Evolutionary conservation across 1,140 invertebrate species (phyloP), one percentile per base, ranked within the genome.

Genomic region (Drosophila chauvacae): DNA sequence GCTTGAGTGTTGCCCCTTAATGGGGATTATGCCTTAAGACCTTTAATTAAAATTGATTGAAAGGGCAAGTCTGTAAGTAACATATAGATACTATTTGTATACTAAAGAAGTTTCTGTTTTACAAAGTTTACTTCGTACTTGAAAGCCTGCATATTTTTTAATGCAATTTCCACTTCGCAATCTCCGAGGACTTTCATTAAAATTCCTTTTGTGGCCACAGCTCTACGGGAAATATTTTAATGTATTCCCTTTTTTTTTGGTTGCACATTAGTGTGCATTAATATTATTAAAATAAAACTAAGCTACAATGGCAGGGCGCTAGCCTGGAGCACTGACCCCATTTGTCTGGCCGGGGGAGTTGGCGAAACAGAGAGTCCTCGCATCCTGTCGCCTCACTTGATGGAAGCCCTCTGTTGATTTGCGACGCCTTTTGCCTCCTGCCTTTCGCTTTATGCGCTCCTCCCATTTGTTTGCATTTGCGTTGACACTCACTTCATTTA

Each of bases 401-500:
- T 73, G 80, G 59, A 75, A 69, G 57, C 59, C 66, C 44, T 68
- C 57, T 83, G 73, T 48, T 81, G 73, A 81, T 77, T 81, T 81
- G 79, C 59, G 65, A 70, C 77, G 68, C 73, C 63, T 85, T 80
- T 64, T 81, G 73, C 68, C 63, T 85, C 77, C 57, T 80, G 73
- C 74, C 42, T 66, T 73, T 86, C 59, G 62, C 76, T 78, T 78
- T 79, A 72, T 79, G 66, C 59, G 41, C 57, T 78, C 60, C 61
- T 48, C 66, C 58, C 75, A 86, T 81, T 88, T 87, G 84, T 88
- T 83, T 87, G 84, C 83, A 83, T 88, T 88, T 87, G 84, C 85
- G 72, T 77, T 80, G 82, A 90, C 85, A 88, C 85, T 90, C 82
- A 84, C 85, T 88, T 88, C 84, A 90, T 88, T 88, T 88, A 75